A percentile compares a stretch with the other conserved stretches of the same genome.
Evolutionary conservation across 1,140 invertebrate species (phyloP).

Genomic region (Apocrypta bakeri): DNA sequence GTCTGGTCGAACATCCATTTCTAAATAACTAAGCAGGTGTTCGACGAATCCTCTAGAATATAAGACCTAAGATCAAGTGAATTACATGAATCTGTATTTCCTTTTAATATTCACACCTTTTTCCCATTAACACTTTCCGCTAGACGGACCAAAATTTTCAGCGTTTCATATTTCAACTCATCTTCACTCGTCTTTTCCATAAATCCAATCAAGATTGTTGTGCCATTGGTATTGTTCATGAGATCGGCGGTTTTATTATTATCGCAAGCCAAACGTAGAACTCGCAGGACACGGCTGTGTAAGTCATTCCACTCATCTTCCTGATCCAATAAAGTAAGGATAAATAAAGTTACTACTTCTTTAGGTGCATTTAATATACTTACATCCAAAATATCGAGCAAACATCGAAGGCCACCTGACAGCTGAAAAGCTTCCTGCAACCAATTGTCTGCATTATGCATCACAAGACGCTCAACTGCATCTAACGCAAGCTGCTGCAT

Average conservation of each 20-base stretch:
- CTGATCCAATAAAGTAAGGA: slow-evolving; percentile 29
- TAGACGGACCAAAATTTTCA: slow-evolving; percentile 59
- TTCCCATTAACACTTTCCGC: slow-evolving; percentile 56
- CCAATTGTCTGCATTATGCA: slow-evolving; percentile 58
- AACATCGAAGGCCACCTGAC: slow-evolving; percentile 57
- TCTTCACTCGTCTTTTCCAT: slow-evolving; percentile 49
- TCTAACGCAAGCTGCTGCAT: slow-evolving; percentile 63
- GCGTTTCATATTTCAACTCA: slow-evolving; percentile 46
- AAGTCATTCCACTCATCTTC: slow-evolving; percentile 62
- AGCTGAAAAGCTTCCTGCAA: slow-evolving; percentile 63
- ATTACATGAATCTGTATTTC: too few relatives aligned
- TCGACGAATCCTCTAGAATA: slow-evolving; percentile 56
- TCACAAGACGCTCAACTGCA: slow-evolving; percentile 58
- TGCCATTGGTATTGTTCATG: slow-evolving; percentile 56
- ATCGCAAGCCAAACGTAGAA: slow-evolving; percentile 56
- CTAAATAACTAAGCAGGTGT: slow-evolving; percentile 51
- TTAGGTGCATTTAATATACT: slow-evolving; percentile 33
- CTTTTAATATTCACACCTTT: slow-evolving; percentile 55
- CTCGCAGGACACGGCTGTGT: slow-evolving; percentile 56
- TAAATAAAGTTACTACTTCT: not conserved
- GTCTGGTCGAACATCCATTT: slow-evolving; percentile 32
- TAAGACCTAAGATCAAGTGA: slow-evolving; percentile 50
- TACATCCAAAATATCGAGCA: slow-evolving; percentile 67
- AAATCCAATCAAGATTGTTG: slow-evolving; percentile 59
- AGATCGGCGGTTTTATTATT: slow-evolving; percentile 58